A percentile compares a stretch with the other conserved stretches of the same genome.
Evolutionary conservation across 2,797 vertebrate genomes (phyloP).

Genomic region (Peromyscus attwateri): DNA sequence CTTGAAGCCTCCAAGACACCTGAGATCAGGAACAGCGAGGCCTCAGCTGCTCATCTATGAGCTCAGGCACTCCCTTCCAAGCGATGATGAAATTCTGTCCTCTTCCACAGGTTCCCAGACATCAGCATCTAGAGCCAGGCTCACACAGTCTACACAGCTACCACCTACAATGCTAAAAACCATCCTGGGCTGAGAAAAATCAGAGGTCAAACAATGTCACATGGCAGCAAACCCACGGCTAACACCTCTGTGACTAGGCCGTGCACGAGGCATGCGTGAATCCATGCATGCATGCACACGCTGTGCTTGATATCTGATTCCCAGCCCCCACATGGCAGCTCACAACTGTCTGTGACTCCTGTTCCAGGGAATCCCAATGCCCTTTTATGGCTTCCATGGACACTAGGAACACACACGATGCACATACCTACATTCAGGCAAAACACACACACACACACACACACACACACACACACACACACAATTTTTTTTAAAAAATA

Average conservation of each 20-base stretch:
- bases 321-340: not conserved
- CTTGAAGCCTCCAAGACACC: not conserved
- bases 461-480: not conserved
- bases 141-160: not conserved
- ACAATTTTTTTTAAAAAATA: not conserved
- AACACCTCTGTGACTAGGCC: not conserved
- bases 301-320: not conserved
- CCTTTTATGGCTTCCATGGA: not conserved
- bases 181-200: not conserved
- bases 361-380: not conserved
- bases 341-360: no score
- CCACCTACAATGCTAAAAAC: constrained; percentile 25
- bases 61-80: not conserved
- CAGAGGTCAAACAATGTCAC: constrained; percentile 23
- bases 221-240: constrained; percentile 10
- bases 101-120: not conserved
- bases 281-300: not conserved
- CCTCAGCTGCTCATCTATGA: not conserved
- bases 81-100: not conserved
- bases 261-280: not conserved
- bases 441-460: not conserved
- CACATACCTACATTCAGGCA: not conserved
- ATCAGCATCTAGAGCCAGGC: not conserved
- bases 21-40: not conserved
- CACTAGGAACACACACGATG: not conserved